Percentiles rank a stretch among this genome's conserved stretches.
phyloP scores from a whole-genome alignment of 2,797 vertebrate species.

The Limosa lapponica region DNA sequence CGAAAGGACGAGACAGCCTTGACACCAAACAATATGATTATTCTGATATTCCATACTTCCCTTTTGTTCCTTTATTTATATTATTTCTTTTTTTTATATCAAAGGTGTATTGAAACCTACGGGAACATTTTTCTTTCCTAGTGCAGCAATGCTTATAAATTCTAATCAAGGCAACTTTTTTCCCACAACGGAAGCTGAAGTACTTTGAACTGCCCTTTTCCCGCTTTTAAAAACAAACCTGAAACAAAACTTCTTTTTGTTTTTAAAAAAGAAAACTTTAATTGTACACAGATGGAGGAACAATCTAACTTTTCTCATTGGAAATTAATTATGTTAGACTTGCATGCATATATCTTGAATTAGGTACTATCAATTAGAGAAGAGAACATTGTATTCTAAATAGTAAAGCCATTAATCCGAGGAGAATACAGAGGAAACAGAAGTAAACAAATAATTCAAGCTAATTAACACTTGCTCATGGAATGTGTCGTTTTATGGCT shows the following conservation, averaged over 20 bases:
- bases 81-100: background rate
- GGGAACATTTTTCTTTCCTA: background rate
- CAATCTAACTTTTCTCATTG: background rate
- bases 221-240: background rate
- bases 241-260: background rate
- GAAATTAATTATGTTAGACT: conserved; percentile 8
- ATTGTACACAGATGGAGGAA: background rate
- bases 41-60: background rate
- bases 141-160: background rate
- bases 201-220: background rate
- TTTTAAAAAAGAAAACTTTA: background rate
- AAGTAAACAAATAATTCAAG: conserved; percentile 73
- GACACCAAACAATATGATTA: background rate
- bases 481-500: conserved; percentile 32
- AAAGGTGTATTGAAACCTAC: background rate
- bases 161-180: background rate
- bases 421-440: conserved; percentile 21
- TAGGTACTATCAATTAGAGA: conserved; percentile 35
- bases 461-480: conserved; percentile 59
- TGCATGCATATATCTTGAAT: background rate
- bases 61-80: background rate
- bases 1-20: background rate
- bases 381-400: conserved; percentile 27
- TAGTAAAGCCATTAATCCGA: conserved; percentile 51
- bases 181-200: background rate